Evolutionary conservation across 2,888 invertebrate genomes (phyloP).

Genomic region (Hemaris fuciformis): DNA sequence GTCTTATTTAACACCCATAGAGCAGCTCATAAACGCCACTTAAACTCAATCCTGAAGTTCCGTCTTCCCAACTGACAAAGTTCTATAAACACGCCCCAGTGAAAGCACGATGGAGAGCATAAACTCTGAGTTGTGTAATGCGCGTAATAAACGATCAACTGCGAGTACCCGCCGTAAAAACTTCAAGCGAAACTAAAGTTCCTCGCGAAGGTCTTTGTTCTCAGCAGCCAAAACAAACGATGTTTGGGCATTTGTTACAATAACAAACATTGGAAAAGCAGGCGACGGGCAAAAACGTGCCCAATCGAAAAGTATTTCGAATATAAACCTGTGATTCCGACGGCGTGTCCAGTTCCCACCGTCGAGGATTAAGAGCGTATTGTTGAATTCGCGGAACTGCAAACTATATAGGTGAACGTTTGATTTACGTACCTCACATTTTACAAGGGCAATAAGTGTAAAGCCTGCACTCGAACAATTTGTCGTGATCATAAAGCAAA

Average conservation of each 20-base stretch:
- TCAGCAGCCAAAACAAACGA: constrained; percentile 73
- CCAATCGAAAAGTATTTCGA: constrained; percentile 58
- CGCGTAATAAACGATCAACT: constrained; percentile 48
- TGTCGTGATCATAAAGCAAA: constrained; percentile 7
- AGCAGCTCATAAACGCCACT: not conserved
- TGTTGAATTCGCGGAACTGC: constrained; percentile 55
- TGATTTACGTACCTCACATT: not conserved
- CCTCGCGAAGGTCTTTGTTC: constrained; percentile 68
- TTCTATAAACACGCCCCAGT: constrained; percentile 1
- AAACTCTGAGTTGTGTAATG: constrained; percentile 40
- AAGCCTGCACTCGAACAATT: constrained; percentile 3
- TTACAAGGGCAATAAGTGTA: not conserved
- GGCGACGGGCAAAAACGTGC: constrained; percentile 60
- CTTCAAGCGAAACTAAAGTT: constrained; percentile 59
- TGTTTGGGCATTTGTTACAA: constrained; percentile 71
- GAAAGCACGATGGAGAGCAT: constrained; percentile 33
- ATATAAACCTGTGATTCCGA: constrained; percentile 51
- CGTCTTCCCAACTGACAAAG: not conserved
- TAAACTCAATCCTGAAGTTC: not conserved
- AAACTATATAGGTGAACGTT: not conserved
- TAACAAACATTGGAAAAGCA: constrained; percentile 63
- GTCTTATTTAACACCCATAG: not conserved
- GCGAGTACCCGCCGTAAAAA: constrained; percentile 58
- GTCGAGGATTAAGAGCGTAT: constrained; percentile 65
- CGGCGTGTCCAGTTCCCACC: constrained; percentile 59